Percentiles rank a stretch among this genome's conserved stretches.
Evolutionary conservation across 2,888 invertebrate species (phyloP).

Genomic region (Drosophila prostipennis): DNA sequence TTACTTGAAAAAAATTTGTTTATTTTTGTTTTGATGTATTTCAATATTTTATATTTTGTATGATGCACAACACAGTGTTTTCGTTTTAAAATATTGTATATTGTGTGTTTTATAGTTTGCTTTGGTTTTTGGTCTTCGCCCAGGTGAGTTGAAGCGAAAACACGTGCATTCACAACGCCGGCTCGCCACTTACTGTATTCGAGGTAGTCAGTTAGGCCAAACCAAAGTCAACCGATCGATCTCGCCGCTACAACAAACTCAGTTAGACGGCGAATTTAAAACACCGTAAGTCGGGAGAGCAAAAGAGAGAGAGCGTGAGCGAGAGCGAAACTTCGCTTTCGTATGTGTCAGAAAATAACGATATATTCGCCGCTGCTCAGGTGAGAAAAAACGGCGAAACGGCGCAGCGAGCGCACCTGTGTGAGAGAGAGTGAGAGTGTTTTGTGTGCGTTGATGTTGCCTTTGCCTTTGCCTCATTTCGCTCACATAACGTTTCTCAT

Average conservation of each 20-base stretch:
- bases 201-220: constrained; percentile 83
- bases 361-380: constrained; percentile 23
- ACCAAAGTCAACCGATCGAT: constrained; percentile 57
- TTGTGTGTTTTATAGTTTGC: constrained; percentile 20
- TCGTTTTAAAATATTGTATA: constrained; percentile 17
- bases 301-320: constrained; percentile 35
- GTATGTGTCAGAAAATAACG: constrained; percentile 14
- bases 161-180: constrained; percentile 84
- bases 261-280: constrained; percentile 76
- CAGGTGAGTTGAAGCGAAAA: constrained; percentile 75
- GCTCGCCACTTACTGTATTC: constrained; percentile 85
- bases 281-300: constrained; percentile 71
- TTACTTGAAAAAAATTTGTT: constrained; percentile 27
- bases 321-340: constrained; percentile 50
- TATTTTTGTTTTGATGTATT: constrained; percentile 7
- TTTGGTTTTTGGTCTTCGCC: constrained; percentile 27
- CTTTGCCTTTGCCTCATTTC: constrained; percentile 59
- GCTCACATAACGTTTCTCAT: constrained; percentile 82
- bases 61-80: constrained; percentile 13
- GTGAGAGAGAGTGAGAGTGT: constrained; percentile 76
- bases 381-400: constrained; percentile 18
- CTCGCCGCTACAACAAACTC: constrained; percentile 66
- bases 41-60: not conserved
- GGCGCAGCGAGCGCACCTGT: constrained; percentile 47
- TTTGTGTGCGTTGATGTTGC: constrained; percentile 53